Evolutionary conservation across 2,113 vertebrate genomes (phyloP).

Genomic region (Apeltes quadracus): DNA sequence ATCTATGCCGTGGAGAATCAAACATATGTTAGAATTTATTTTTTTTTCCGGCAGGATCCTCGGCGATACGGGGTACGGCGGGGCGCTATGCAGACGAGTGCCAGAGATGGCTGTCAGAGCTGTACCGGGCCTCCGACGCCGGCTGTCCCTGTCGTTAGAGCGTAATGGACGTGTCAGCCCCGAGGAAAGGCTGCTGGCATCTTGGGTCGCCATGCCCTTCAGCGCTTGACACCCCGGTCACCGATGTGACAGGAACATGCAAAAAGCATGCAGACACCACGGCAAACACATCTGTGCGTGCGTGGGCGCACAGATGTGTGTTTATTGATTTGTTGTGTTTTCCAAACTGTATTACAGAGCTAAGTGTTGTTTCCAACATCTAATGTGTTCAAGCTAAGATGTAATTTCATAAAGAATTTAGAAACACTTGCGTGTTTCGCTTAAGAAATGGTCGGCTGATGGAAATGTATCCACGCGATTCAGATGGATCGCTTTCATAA

Average conservation of each 20-base stretch:
- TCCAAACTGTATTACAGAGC: conserved; percentile 69
- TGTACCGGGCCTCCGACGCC: conserved; percentile 36
- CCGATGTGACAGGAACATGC: conserved; percentile 63
- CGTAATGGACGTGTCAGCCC: conserved; percentile 68
- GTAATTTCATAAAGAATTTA: conserved; percentile 71
- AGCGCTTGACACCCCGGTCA: conserved; percentile 60
- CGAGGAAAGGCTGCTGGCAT: conserved; percentile 62
- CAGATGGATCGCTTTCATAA: conserved; percentile 75
- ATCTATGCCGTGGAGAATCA: conserved; percentile 47
- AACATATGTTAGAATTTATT: conserved; percentile 48
- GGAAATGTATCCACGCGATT: conserved; percentile 67
- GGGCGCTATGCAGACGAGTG: conserved; percentile 27
- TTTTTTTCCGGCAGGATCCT: conserved; percentile 26
- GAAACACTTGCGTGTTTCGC: conserved; percentile 73
- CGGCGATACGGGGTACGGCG: conserved; percentile 3
- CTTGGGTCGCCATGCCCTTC: conserved; percentile 68
- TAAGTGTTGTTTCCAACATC: conserved; percentile 69
- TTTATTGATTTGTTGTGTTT: conserved; percentile 62
- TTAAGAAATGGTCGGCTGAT: conserved; percentile 67
- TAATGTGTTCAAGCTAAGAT: conserved; percentile 60
- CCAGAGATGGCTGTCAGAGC: conserved; percentile 43
- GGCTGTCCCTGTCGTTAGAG: conserved; percentile 60
- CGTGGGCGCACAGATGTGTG: not conserved
- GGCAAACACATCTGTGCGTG: conserved; percentile 53
- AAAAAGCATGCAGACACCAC: conserved; percentile 68